Base-by-base conservation (phyloP, 2,113 vertebrate species). In the Heterocephalus glaber region DNA sequence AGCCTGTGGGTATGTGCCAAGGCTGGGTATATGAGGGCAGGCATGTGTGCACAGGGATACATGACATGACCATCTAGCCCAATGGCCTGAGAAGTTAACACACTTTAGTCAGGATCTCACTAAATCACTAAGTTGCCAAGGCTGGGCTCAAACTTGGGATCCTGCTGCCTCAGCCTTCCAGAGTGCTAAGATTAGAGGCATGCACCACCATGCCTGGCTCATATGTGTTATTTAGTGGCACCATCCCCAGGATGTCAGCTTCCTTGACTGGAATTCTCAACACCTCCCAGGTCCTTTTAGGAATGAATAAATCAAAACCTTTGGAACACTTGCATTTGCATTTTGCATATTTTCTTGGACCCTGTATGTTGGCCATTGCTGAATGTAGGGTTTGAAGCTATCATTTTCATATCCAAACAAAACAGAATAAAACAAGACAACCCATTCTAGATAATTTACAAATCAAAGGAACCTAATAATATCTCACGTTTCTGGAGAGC, bases 361-460 rank as follows among this genome's bases (percentile, higher is more conserved):
- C 14, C 14, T 52, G 2, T 54, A 14, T 54, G 6, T 38, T 49
- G 82, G 52, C 33, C 61, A 12, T 49, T 54, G 66, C 81, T 60
- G 79, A 91, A n/a, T 28, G 28, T 2, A 16, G 92, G 24, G 19
- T 90, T 47, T 74, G 70, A 83, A 86, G 74, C 44, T 61, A 30
- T 88, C 28, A 56, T 90, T 94, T 96, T 90, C 17, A 74, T 9
- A 58, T 19, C 56, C 49, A 89, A 93, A 82, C 56, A 89, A 95
- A 87, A 60, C 2, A 80, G 28, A 94, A 93, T 44, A 87, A 93
- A 96, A 94, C 61, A 65, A 61, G 87, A 65, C 28, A 83, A 94
- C 52, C 61, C 38, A 20, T 92, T 95, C 79, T 70, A 79, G 66
- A 86, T 86, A 87, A 96, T 88, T 97, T 92, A 95, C 66, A 97